Evolutionary conservation across 1,140 invertebrate species (phyloP).

Genomic region (Pentalonia nigronervosa): DNA sequence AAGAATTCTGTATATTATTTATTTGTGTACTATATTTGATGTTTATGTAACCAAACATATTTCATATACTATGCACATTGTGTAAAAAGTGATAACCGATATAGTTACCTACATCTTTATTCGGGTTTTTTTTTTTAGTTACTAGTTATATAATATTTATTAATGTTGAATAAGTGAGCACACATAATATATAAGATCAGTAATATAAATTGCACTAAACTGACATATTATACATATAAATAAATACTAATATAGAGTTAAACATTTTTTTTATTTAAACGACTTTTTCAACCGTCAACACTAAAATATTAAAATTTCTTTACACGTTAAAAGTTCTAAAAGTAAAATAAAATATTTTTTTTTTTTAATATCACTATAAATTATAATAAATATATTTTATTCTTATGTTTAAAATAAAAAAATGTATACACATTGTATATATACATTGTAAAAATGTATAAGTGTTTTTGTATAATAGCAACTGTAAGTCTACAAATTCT

Average conservation of each 20-base stretch:
- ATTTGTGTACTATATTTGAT: background rate
- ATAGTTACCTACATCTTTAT: background rate
- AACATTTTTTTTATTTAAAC: background rate
- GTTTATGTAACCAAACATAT: constrained; percentile 13
- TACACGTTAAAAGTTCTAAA: background rate
- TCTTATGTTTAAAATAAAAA: background rate
- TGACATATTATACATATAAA: background rate
- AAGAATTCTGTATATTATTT: background rate
- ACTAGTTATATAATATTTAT: background rate
- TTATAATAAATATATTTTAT: background rate
- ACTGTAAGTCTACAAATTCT: background rate
- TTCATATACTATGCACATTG: background rate
- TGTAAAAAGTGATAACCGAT: background rate
- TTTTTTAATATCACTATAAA: background rate
- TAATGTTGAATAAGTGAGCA: background rate
- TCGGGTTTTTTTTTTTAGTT: background rate
- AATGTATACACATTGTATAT: too few relatives aligned
- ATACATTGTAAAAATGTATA: too few relatives aligned
- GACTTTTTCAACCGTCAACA: background rate
- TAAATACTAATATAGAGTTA: background rate
- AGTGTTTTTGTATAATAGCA: background rate
- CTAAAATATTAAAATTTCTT: background rate
- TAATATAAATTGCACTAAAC: background rate
- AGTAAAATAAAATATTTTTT: background rate
- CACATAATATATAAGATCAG: background rate